Percentiles rank a stretch among this genome's conserved stretches.
These are phyloP conservation scores for Drosophila repletoides DNA, from an alignment of 1,140 invertebrate genomes.

Conservation along the genomic window DNA sequence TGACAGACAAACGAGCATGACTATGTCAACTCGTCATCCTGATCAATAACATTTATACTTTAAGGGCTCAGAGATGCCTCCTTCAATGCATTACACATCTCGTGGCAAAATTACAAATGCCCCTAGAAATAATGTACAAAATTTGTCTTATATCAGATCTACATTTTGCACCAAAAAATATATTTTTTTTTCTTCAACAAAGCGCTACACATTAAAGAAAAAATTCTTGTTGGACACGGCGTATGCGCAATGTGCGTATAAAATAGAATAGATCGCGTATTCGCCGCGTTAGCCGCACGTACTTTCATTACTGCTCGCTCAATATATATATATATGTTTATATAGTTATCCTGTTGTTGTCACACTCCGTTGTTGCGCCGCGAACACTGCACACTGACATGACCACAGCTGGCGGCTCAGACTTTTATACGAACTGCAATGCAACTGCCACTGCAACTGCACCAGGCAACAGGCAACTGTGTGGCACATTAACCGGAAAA, in stretches of 20 bases:
- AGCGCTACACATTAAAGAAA: not conserved
- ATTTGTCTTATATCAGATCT: no score
- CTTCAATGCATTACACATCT: no score
- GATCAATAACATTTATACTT: no score
- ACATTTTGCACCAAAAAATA: not conserved
- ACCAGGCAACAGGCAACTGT: conserved; percentile 15
- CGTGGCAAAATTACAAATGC: no score
- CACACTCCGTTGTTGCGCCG: conserved; percentile 30
- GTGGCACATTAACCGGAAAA: conserved; percentile 50
- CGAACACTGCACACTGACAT: conserved; percentile 71
- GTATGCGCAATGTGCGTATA: conserved; percentile 22
- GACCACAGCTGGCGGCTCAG: conserved; percentile 37
- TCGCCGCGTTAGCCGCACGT: conserved; percentile 23
- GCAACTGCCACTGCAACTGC: conserved; percentile 26
- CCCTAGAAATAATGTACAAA: no score
- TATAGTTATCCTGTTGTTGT: conserved; percentile 20
- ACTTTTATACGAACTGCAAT: conserved; percentile 74
- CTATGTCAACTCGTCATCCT: no score
- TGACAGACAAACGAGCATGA: no score
- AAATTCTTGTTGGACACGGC: conserved; percentile 1
- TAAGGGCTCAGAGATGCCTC: no score
- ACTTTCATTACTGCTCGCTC: conserved; percentile 62
- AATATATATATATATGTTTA: not conserved
- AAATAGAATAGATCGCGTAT: conserved; percentile 16
- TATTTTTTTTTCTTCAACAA: no score